Conservation (phyloP, 2,113 vertebrate genomes). For the Xerus inauris region DNA sequence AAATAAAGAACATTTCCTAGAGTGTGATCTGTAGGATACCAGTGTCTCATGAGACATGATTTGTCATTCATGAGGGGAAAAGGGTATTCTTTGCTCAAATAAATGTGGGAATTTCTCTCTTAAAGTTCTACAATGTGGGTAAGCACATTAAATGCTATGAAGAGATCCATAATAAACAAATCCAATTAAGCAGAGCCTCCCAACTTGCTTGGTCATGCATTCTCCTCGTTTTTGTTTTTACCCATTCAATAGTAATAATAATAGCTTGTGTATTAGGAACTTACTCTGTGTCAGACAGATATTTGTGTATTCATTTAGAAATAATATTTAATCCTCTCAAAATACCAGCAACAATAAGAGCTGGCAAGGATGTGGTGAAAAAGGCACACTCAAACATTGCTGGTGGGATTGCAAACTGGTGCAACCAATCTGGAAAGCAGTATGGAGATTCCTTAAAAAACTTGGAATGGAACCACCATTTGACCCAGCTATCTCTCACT, state of each 20-base stretch:
- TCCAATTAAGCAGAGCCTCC: not conserved
- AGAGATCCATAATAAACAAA: not conserved
- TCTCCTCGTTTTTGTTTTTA: not conserved
- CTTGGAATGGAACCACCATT: no score
- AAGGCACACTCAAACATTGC: no score
- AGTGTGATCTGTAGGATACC: not conserved
- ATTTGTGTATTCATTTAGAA: not conserved
- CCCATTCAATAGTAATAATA: not conserved
- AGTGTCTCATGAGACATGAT: not conserved
- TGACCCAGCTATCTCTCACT: no score
- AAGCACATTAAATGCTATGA: not conserved
- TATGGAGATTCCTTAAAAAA: no score
- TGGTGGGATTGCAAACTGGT: no score
- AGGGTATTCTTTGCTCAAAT: not conserved
- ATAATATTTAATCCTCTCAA: not conserved
- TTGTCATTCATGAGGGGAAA: not conserved
- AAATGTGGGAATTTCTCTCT: not conserved
- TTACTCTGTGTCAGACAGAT: not conserved
- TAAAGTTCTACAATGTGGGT: not conserved
- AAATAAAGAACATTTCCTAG: conserved; percentile 29
- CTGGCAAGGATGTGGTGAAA: no score
- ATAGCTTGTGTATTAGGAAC: not conserved
- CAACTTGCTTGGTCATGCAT: not conserved
- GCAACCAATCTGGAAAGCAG: no score
- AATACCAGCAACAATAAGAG: no score